phyloP scores from a whole-genome alignment of 2,113 vertebrate genomes.

The Bucco capensis region DNA sequence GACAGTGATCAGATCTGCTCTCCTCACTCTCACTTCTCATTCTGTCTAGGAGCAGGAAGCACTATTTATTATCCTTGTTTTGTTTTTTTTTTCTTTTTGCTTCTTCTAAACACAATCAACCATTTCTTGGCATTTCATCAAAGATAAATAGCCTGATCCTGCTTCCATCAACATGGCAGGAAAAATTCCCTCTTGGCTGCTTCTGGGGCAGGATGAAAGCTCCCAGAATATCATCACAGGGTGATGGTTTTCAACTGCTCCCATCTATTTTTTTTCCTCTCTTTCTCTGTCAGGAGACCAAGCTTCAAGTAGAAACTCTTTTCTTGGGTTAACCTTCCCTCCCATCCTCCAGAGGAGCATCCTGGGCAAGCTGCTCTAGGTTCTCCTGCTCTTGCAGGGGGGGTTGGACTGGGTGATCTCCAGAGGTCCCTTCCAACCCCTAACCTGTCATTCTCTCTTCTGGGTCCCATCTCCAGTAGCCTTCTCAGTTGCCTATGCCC shows the following conservation, averaged over 20 bases:
- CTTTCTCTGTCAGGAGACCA: not conserved
- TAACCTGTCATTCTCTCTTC: not conserved
- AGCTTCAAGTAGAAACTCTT: not conserved
- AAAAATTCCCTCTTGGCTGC: not conserved
- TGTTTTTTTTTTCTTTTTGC: too few species aligned
- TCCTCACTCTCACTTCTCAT: not conserved
- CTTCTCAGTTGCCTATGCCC: not conserved
- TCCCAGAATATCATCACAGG: not conserved
- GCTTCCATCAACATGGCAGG: not conserved
- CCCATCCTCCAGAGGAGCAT: not conserved
- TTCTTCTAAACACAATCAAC: not conserved
- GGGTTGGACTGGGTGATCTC: too few species aligned
- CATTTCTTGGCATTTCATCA: constrained; percentile 13
- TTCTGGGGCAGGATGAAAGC: not conserved
- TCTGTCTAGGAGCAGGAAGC: not conserved
- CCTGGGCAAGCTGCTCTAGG: too few species aligned
- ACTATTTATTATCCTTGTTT: not conserved
- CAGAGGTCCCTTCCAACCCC: too few species aligned
- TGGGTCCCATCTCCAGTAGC: not conserved
- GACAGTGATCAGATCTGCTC: not conserved
- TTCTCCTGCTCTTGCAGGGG: too few species aligned
- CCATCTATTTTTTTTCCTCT: not conserved
- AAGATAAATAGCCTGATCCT: constrained; percentile 6
- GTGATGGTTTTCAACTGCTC: not conserved
- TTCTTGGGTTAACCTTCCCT: not conserved